phyloP scores from a whole-genome alignment of 2,797 vertebrate species.

The Discoglossus pictus region DNA sequence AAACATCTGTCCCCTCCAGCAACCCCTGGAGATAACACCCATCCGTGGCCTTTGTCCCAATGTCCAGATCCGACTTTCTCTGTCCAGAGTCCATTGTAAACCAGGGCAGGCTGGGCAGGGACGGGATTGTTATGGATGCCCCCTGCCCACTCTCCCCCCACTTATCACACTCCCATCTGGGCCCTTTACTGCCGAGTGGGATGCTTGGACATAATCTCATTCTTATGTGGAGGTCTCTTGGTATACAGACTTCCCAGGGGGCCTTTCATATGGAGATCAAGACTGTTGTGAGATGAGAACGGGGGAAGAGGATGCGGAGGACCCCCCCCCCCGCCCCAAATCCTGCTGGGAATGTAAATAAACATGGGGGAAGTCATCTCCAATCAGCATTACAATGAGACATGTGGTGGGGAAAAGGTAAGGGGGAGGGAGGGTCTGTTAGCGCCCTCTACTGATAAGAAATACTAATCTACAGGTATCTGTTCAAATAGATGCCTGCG shows the following conservation, averaged over 20 bases:
- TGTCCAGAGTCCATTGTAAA: background rate
- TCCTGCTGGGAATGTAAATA: constrained; percentile 1
- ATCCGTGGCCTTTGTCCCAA: background rate
- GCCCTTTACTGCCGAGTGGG: background rate
- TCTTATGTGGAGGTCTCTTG: background rate
- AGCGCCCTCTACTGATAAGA: too few relatives aligned
- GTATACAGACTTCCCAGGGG: constrained; percentile 4
- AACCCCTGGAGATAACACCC: background rate
- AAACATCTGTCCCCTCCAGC: constrained; percentile 29
- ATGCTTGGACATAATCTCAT: background rate
- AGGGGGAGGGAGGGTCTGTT: too few relatives aligned
- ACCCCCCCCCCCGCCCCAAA: too few relatives aligned
- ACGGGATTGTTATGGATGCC: background rate
- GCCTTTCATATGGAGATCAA: constrained; percentile 2
- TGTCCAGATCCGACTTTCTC: background rate
- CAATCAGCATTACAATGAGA: too few relatives aligned
- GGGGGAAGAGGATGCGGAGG: background rate
- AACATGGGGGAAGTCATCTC: too few relatives aligned
- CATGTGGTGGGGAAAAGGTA: too few relatives aligned
- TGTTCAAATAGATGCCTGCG: too few relatives aligned
- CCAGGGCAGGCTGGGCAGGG: background rate
- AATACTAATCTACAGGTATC: too few relatives aligned
- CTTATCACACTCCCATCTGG: constrained; percentile 3
- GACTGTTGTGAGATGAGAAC: background rate
- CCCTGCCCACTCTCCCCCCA: background rate